Evolutionary conservation across 2,113 vertebrate genomes (phyloP).

Genomic region (Propithecus coquereli): DNA sequence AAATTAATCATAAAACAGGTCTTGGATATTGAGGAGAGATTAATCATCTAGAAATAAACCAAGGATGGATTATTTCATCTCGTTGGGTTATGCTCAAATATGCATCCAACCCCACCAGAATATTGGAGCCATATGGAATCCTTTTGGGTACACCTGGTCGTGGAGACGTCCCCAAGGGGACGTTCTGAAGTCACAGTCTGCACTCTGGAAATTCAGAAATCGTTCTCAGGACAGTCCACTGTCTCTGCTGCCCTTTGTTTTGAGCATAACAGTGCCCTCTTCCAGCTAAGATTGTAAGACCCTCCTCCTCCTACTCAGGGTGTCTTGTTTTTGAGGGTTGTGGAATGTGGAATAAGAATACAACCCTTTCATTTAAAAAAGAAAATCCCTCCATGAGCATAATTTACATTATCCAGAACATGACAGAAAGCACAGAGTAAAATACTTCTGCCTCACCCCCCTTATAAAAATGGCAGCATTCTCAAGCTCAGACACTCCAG

Average conservation of each 20-base stretch:
- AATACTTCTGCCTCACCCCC: neutral
- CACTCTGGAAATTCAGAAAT: neutral
- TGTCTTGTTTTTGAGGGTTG: neutral
- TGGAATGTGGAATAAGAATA: neutral
- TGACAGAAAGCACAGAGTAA: neutral
- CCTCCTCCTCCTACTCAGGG: neutral
- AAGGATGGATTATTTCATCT: constrained; percentile 54
- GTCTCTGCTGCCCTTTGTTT: neutral
- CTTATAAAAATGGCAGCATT: neutral
- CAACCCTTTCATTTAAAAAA: neutral
- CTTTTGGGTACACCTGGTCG: constrained; percentile 45
- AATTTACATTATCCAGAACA: neutral
- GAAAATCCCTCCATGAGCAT: neutral
- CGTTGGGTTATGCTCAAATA: constrained; percentile 64
- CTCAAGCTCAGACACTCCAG: neutral
- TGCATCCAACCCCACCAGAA: constrained; percentile 16
- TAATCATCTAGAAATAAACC: constrained; percentile 62
- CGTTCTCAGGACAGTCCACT: neutral
- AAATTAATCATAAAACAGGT: constrained; percentile 56
- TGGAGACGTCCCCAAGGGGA: neutral
- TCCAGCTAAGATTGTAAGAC: neutral
- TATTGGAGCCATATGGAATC: constrained; percentile 47
- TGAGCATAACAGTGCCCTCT: neutral
- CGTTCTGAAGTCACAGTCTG: neutral
- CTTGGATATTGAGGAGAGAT: constrained; percentile 53